Evolutionary conservation across 2,113 vertebrate species (phyloP), one percentile per base, ranked within the genome.

Genomic region (Lophotis ruficrista): DNA sequence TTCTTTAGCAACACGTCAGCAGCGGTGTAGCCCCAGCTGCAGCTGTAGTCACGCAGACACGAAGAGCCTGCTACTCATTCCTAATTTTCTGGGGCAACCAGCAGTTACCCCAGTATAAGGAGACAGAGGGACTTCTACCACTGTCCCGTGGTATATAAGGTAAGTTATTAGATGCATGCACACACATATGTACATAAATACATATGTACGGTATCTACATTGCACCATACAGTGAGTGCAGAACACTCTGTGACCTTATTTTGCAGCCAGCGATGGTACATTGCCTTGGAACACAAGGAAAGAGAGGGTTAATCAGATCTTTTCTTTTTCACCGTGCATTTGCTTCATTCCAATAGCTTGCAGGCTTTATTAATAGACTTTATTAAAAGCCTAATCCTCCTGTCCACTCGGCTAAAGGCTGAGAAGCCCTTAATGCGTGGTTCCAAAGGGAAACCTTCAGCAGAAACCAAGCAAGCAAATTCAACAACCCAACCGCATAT

Each of bases 161-260:
- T 60, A 43, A 35, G 10, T 50, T 50, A 50, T 11, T 56, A 35
- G 53, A 35, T 15, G 37, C 3, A 17, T 9, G 18, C 7, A 50
- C 10, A 6, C 33, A n/a, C 18, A 19, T 28, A 38, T 0, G 4
- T 37, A 68, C 8, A 45, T 22, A 61, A 53, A 68, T n/a, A 35
- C 17, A 4, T 7, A 1, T 14, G 12, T 54, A 10, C 10, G 4
- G 21, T 33, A 31, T 1, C 2, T 14, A 24, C 21, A 11, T 27
- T 33, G 35, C 2, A 24, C 24, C 18, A 7, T 11, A 22, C 9
- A 8, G n/a, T 11, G 60, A 61, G 20, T n/a, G 38, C 41, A 45
- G 31, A 31, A 5, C 19, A 12, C 8, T 7, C 22, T 9, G 4
- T 21, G 24, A 38, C 22, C 16, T 68, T 64, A 12, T 53, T 58